These are phyloP conservation scores for Anarhynchus alexandrinus DNA, from an alignment of 2,113 vertebrate genomes.

Conservation along the genomic window DNA sequence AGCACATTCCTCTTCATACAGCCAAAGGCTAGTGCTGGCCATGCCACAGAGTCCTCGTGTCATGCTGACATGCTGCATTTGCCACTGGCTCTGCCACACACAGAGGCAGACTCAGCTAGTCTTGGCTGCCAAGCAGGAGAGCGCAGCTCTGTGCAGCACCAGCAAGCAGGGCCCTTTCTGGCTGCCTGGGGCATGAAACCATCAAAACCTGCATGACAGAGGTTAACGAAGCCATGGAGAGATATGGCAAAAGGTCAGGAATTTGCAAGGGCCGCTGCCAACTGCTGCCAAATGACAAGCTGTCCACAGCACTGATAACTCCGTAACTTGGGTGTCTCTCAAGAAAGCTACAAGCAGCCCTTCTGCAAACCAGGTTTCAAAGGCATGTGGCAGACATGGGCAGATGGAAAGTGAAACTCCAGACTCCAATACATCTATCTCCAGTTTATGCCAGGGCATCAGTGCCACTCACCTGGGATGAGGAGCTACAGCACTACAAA, in stretches of 20 bases:
- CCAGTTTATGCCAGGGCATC: not conserved
- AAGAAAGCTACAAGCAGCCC: not conserved
- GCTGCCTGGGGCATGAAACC: not conserved
- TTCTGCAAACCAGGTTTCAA: not conserved
- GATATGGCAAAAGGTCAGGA: not conserved
- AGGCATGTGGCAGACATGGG: not conserved
- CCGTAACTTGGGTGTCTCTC: not conserved
- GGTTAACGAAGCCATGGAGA: constrained; percentile 35
- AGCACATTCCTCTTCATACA: not conserved
- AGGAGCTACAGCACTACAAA: not conserved
- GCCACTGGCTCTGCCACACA: not conserved
- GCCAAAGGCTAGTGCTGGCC: not conserved
- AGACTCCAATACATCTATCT: not conserved
- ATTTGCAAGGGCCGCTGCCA: not conserved
- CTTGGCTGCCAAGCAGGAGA: not conserved
- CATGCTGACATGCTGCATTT: not conserved
- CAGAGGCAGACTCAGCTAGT: not conserved
- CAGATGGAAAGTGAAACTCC: not conserved
- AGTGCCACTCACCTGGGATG: not conserved
- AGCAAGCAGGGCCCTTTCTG: not conserved
- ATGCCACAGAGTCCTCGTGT: not conserved
- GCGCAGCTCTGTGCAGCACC: not conserved
- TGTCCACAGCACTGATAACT: not conserved
- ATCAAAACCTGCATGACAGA: constrained; percentile 28
- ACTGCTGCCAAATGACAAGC: not conserved